phyloP scores from a whole-genome alignment of 2,797 vertebrate species.

The Melanotaenia parkinsoni region DNA sequence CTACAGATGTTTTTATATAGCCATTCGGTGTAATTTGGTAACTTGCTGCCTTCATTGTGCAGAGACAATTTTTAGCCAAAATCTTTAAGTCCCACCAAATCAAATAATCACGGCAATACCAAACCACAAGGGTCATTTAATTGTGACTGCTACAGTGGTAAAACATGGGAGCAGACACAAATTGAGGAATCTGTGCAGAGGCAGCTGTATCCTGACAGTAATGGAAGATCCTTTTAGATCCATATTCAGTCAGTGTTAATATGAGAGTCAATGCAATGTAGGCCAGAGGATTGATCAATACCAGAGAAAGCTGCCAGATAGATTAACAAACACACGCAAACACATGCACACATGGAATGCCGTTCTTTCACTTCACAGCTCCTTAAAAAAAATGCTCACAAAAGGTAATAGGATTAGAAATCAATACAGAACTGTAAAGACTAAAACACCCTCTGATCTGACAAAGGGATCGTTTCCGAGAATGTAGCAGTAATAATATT shows the following conservation, averaged over 20 bases:
- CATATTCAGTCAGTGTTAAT: conserved; percentile 53
- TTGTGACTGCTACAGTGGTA: not conserved
- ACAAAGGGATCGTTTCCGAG: conserved; percentile 20
- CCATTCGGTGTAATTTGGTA: not conserved
- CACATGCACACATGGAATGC: conserved; percentile 9
- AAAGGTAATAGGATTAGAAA: conserved; percentile 46
- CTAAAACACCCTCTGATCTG: conserved; percentile 31
- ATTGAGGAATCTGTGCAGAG: conserved; percentile 30
- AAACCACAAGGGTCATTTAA: conserved; percentile 18
- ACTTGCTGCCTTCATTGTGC: not conserved
- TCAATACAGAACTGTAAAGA: conserved; percentile 38
- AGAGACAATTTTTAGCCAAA: not conserved
- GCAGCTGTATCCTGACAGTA: conserved; percentile 14
- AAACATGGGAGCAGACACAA: conserved; percentile 25
- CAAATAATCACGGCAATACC: not conserved
- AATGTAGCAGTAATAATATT: conserved; percentile 18
- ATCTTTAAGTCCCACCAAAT: not conserved
- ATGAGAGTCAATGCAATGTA: conserved; percentile 30
- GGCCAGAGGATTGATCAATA: conserved; percentile 49
- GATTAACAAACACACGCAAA: conserved; percentile 28
- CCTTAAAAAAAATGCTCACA: conserved; percentile 1
- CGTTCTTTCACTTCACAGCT: too few species aligned
- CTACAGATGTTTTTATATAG: not conserved
- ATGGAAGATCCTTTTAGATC: conserved; percentile 28
- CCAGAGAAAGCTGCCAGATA: conserved; percentile 26